A percentile compares a stretch with the other conserved stretches of the same genome.
Conservation (phyloP, 2,113 vertebrate genomes). For the Mobula birostris region DNA sequence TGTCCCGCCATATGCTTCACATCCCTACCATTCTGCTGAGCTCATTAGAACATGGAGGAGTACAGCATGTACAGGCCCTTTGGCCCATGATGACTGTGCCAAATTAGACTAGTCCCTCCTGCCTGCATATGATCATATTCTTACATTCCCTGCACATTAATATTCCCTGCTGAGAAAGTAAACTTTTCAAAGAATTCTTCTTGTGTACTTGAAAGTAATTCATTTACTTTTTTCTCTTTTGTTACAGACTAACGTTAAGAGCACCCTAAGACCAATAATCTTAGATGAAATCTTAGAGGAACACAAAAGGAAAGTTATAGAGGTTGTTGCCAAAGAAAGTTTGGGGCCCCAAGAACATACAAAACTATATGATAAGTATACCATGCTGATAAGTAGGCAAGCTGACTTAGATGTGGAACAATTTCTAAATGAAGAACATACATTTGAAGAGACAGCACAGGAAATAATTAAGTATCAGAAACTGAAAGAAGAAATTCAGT, state of each 20-base stretch:
- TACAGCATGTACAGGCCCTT: too few species aligned
- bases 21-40: too few species aligned
- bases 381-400: slow-evolving; percentile 61
- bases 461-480: slow-evolving; percentile 66
- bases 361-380: slow-evolving; percentile 68
- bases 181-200: neutral
- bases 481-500: slow-evolving; percentile 70
- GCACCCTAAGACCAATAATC: slow-evolving; percentile 64
- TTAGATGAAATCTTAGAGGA: slow-evolving; percentile 62
- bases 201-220: neutral
- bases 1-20: too few species aligned
- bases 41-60: too few species aligned
- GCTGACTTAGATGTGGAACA: slow-evolving; percentile 62
- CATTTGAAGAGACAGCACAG: slow-evolving; percentile 63
- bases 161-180: too few species aligned
- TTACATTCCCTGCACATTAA: too few species aligned
- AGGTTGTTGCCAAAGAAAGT: slow-evolving; percentile 60
- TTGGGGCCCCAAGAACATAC: slow-evolving; percentile 59
- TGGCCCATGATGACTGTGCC: too few species aligned
- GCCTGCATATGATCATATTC: too few species aligned
- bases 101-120: too few species aligned
- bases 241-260: slow-evolving; percentile 52
- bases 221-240: neutral
- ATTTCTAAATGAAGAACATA: slow-evolving; percentile 63
- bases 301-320: slow-evolving; percentile 58